These are phyloP conservation scores for Apostichopus japonicus DNA, from an alignment of 35 echinoderm and acorn worm species.

Conservation along the genomic window DNA sequence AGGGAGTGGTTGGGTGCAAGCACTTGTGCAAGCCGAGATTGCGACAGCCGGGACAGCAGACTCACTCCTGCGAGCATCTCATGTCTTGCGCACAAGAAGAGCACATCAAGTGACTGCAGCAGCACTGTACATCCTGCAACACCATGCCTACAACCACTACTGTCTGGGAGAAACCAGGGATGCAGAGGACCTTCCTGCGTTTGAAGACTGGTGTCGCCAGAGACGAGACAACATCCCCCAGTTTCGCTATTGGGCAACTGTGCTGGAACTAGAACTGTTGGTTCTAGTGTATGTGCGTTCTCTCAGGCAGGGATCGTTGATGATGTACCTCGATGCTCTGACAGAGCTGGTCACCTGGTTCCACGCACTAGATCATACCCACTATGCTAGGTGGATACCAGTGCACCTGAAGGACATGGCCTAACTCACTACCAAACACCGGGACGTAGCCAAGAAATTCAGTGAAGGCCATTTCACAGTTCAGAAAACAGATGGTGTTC, in stretches of 20 bases:
- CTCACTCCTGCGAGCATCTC: neutral
- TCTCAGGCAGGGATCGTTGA: neutral
- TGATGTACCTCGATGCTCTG: constrained; percentile 54
- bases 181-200: neutral
- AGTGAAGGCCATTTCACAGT: constrained; percentile 51
- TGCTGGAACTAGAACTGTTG: constrained; percentile 12
- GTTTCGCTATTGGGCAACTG: constrained; percentile 48
- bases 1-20: constrained; percentile 39
- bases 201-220: neutral
- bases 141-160: neutral
- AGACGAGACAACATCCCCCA: neutral
- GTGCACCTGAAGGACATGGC: constrained; percentile 66
- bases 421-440: constrained; percentile 35
- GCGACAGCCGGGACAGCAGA: constrained; percentile 16
- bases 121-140: neutral
- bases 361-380: constrained; percentile 53
- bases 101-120: neutral
- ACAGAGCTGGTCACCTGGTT: constrained; percentile 54
- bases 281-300: neutral
- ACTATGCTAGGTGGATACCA: constrained; percentile 73
- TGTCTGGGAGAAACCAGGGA: neutral
- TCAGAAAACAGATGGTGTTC: constrained; percentile 34
- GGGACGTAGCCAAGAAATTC: constrained; percentile 19
- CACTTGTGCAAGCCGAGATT: constrained; percentile 6
- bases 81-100: neutral